A percentile compares a stretch with the other conserved stretches of the same genome.
Evolutionary conservation across 2,113 vertebrate genomes (phyloP).

Genomic region (Synodontis membranacea): DNA sequence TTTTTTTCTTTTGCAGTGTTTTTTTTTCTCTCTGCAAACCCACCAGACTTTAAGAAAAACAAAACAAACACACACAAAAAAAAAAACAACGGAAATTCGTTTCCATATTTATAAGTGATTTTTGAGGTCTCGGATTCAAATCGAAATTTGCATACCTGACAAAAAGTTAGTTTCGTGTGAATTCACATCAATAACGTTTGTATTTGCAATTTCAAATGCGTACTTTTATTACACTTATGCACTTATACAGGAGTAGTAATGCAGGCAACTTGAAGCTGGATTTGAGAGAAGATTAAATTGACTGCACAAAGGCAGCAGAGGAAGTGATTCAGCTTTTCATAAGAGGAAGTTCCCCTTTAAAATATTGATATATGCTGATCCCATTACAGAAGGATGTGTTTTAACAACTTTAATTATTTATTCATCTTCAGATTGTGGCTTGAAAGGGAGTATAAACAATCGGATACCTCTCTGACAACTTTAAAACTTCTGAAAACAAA

Average conservation of each 20-base stretch:
- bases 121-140: constrained; percentile 51
- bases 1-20: constrained; percentile 64
- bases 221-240: background rate
- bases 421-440: constrained; percentile 62
- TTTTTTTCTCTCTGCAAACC: constrained; percentile 64
- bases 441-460: constrained; percentile 43
- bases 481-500: constrained; percentile 62
- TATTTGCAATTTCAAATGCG: background rate
- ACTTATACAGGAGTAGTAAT: constrained; percentile 8
- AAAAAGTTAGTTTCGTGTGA: constrained; percentile 37
- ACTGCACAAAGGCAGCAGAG: constrained; percentile 52
- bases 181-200: background rate
- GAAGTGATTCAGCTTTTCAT: constrained; percentile 63
- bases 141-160: constrained; percentile 58
- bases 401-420: constrained; percentile 70
- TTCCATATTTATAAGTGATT: constrained; percentile 62
- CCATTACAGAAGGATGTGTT: constrained; percentile 68
- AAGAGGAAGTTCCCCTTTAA: constrained; percentile 67
- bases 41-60: constrained; percentile 44
- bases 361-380: constrained; percentile 69
- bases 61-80: constrained; percentile 36
- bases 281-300: constrained; percentile 39
- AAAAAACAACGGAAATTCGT: constrained; percentile 59
- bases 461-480: constrained; percentile 56
- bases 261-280: constrained; percentile 1